Percentiles rank a stretch among this genome's conserved stretches.
Conservation (phyloP, 2,888 invertebrate genomes). For the Fragum sueziense region DNA sequence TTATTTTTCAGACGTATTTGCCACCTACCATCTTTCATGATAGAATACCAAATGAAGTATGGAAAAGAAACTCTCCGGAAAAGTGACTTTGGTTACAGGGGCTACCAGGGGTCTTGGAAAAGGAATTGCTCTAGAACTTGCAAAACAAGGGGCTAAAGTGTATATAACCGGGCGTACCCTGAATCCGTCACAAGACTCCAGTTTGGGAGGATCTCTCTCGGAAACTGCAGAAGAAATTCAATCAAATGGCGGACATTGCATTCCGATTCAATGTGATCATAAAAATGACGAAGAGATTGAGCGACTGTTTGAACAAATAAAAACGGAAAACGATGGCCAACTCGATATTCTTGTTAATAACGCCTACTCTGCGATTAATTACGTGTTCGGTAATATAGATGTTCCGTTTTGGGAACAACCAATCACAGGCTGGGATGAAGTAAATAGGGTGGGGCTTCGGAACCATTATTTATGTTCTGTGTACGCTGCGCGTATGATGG, state of each 20-base stretch:
- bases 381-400: constrained; percentile 68
- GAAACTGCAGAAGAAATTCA: constrained; percentile 64
- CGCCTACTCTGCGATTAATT: constrained; percentile 81
- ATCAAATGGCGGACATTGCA: constrained; percentile 79
- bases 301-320: constrained; percentile 80
- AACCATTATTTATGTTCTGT: constrained; percentile 83
- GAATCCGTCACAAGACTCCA: constrained; percentile 40
- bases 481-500: constrained; percentile 82
- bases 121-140: constrained; percentile 82
- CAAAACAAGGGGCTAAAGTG: constrained; percentile 83
- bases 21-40: too few species aligned
- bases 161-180: constrained; percentile 81
- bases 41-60: not conserved
- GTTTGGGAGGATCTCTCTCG: constrained; percentile 42
- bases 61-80: constrained; percentile 64
- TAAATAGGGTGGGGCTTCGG: constrained; percentile 82
- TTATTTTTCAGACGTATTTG: too few species aligned
- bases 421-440: constrained; percentile 80
- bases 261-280: constrained; percentile 82
- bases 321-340: constrained; percentile 78
- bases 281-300: constrained; percentile 79
- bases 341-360: constrained; percentile 83
- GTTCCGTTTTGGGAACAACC: constrained; percentile 82
- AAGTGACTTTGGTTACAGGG: constrained; percentile 81
- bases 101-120: constrained; percentile 81